A percentile compares a stretch with the other conserved stretches of the same genome.
These are phyloP conservation scores for Heptascelio sp. DNA, from an alignment of 2,888 invertebrate genomes.

Conservation along the genomic window DNA sequence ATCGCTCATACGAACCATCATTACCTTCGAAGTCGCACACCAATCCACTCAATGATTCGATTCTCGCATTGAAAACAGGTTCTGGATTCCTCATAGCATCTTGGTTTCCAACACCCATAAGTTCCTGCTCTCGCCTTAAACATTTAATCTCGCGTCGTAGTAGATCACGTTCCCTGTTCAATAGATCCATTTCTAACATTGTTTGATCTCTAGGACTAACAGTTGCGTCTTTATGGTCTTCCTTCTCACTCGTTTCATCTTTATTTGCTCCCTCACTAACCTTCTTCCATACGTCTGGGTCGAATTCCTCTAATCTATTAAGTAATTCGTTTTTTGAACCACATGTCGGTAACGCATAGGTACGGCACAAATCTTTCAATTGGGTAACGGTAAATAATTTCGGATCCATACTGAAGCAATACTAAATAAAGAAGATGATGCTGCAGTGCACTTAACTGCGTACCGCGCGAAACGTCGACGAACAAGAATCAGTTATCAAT, in stretches of 20 bases:
- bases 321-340: conserved; percentile 9
- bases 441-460: no score
- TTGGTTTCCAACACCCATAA: neutral
- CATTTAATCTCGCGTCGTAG: neutral
- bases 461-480: no score
- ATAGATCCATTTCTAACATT: neutral
- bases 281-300: conserved; percentile 4
- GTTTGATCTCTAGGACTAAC: neutral
- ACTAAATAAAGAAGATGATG: no score
- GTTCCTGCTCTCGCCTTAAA: neutral
- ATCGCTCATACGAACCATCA: conserved; percentile 27
- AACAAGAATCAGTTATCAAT: no score
- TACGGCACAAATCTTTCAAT: neutral
- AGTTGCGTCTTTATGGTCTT: no score
- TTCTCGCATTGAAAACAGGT: neutral
- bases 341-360: neutral
- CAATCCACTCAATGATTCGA: conserved; percentile 31
- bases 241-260: neutral
- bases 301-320: neutral
- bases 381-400: no score
- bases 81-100: no score
- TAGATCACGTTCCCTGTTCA: neutral
- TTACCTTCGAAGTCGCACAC: conserved; percentile 38
- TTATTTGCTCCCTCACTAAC: neutral
- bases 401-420: no score